Base-by-base conservation (phyloP, 2,888 invertebrate species). In the Chaetoderma sp. region DNA sequence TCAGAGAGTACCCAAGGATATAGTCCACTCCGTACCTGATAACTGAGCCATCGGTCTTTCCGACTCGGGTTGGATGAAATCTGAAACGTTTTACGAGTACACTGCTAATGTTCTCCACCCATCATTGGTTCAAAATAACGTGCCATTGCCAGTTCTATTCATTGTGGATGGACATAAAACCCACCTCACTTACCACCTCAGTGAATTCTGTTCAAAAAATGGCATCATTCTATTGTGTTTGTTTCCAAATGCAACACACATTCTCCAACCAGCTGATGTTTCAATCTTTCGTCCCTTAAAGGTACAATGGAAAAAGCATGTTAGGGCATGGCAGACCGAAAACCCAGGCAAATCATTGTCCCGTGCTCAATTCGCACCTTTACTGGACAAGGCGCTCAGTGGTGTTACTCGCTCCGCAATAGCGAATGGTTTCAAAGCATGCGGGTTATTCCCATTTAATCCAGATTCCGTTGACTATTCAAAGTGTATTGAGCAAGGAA, bases 171-270 rank as follows among this genome's bases (percentile, higher is more conserved):
- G 56, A 13, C 56, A 56, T 23, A 39, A 33, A 56, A 18, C 36
- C 10, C 56, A 56, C 25, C 36, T 39, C 8, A 5, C 36, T 21
- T 56, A 36, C 23, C 36, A 56, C 2, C 39, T 56, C 10, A 33
- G 56, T 25, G 42, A 39, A 13, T 36, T 56, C 23, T 33, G 39
- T 23, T 33, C 52, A 8, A 21, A 33, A 16, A 59, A 70, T 18
- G 68, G 60, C 8, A 60, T 70, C 10, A 58, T 68, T 18, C 36
- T 70, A 27, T 70, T 68, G 47, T 69, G 66, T 33, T 45, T 67
- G 13, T 33, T 63, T 6, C 50, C 70, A 32, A 55, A 67, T 42
- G 59, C 67, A n/a, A 67, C 57, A 5, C 70, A 67, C 23, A 45
- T 67, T 23, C 42, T 67, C 2, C 67, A 70, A 45, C 62, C 62